Evolutionary conservation across 2,113 vertebrate species (phyloP), one percentile per base, ranked within the genome.

Genomic region (Ageneiosus marmoratus): DNA sequence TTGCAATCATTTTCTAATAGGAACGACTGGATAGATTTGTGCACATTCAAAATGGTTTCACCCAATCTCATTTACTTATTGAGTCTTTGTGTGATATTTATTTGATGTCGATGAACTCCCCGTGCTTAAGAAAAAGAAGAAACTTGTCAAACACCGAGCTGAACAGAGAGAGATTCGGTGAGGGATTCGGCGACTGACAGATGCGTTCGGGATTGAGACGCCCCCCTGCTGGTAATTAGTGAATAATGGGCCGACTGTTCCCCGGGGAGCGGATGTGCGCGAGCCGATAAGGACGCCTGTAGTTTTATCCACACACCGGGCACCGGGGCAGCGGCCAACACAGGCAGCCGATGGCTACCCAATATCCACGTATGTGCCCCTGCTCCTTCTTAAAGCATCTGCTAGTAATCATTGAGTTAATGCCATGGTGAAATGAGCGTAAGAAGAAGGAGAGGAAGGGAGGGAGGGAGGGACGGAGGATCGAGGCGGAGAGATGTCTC

Each of bases 361-460:
- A 86, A 85, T 86, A 87, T 88, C 88, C 88, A 62, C 62, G 32
- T 55, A 15, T 63, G 24, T 83, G 86, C 85, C 76, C 85, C 88
- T 86, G 91, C 29, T 24, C 51, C 63, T 24, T 60, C 32, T 46
- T 72, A 13, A 32, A 82, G 53, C 27, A 7, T 46, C 55, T 37
- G 32, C 72, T 50, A 11, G 91, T 93, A 92, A 93, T 91, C 89
- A 88, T 91, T 90, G 91, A 95, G 96, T 97, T 97, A 96, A 97
- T 96, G 96, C 96, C 95, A 96, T 92, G 91, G 94, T 89, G 93
- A 95, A 95, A 96, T 92, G 94, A 29, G 20, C 51, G 44, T 11
- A 15, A 6, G 34, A 0, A 32, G 27, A 41, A 41, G 37, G 37
- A 41, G 37, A 41, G 37, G 37, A 5, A 41, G 37, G 37, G 37